Conservation (phyloP, 2,113 vertebrate genomes). For the Tringa solitaria region DNA sequence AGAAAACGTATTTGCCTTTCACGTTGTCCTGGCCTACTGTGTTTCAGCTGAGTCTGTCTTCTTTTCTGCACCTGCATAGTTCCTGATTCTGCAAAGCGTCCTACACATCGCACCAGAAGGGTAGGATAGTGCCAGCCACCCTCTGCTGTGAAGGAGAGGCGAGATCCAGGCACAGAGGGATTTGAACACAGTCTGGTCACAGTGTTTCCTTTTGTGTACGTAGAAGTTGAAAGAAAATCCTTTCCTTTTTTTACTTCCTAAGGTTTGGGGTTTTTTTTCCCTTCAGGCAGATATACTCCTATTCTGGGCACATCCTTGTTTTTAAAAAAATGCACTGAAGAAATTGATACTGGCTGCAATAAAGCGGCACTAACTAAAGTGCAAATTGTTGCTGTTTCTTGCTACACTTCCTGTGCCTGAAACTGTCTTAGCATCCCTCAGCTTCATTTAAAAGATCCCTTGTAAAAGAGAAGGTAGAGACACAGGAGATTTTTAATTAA, state of each 20-base stretch:
- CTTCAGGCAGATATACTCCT: not conserved
- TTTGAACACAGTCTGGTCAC: conserved; percentile 12
- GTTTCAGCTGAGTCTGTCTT: not conserved
- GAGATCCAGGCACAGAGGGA: conserved; percentile 14
- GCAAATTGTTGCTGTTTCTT: not conserved
- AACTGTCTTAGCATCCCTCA: not conserved
- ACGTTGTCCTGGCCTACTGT: not conserved
- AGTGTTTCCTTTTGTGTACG: not conserved
- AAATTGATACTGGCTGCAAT: not conserved
- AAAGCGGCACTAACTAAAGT: not conserved
- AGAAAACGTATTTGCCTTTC: not conserved
- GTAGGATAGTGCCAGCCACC: not conserved
- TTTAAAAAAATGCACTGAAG: not conserved
- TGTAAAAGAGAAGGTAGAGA: conserved; percentile 1
- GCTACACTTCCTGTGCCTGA: not conserved
- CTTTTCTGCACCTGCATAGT: not conserved
- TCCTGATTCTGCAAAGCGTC: conserved; percentile 6
- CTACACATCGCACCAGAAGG: not conserved
- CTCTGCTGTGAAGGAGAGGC: not conserved
- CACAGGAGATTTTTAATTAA: conserved; percentile 57
- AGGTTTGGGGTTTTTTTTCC: not conserved
- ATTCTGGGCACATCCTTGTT: not conserved
- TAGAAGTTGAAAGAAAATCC: not conserved
- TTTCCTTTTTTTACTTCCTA: not conserved
- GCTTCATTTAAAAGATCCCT: not conserved